Evolutionary conservation across 2,888 invertebrate species (phyloP), one percentile per base, ranked within the genome.

Genomic region (Bugulina stolonifera): DNA sequence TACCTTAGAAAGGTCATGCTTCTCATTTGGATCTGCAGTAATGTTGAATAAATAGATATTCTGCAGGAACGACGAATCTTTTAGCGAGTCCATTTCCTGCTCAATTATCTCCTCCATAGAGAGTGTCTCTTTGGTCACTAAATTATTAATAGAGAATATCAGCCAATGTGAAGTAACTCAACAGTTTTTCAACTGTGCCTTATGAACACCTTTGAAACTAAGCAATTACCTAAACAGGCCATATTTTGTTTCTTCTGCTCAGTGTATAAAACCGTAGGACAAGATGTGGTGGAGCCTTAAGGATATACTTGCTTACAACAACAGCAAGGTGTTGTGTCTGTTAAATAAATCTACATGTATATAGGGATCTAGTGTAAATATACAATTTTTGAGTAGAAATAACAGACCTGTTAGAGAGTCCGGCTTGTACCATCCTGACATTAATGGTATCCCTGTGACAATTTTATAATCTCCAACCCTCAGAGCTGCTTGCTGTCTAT

Each of bases 41-140:
- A 83, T 78, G 75, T 83, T 79, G 71, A 83, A 83, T 57, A 83
- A 76, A 81, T 81, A 83, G 0, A 81, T 54, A 73, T 83, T 82
- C 73, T 82, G 75, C 14, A 64, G 32, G 14, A 64, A 64, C 25
- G 64, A 64, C 5, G 14, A 14, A 2, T 64, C 64, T 14, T 27
- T 10, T 32, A 29, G 32, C 32, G n/a, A 64, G 64, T 34, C 10
- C 3, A 64, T 32, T 43, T 43, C 43, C 64, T n/a, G 2, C 14
- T 64, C 64, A 14, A 64, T 34, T 29, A 34, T 32, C n/a, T 57
- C 57, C 10, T 57, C 57, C 5, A 10, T 14, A 23, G 57, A 18
- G 10, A 22, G 10, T 5, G 57, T 57, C 57, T 57, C 23, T 57
- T 57, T 5, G n/a, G 27, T 43, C 43, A 10, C 43, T 43, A 43